Conservation (phyloP, 2,888 invertebrate species). For the Philereme transversata region DNA sequence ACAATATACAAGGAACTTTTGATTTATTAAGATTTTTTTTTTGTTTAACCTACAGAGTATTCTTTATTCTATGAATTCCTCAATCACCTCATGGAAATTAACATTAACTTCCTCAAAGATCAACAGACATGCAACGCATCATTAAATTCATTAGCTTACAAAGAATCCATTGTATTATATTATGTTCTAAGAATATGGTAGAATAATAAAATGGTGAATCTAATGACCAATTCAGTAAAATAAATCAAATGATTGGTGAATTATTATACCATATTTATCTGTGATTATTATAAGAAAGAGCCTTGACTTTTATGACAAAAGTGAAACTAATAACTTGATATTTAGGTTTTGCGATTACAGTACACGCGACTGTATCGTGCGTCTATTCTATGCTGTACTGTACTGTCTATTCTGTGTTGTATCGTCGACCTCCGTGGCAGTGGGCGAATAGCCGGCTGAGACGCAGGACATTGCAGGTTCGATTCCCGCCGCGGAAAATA, state of each 20-base stretch:
- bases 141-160: neutral
- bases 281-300: constrained; percentile 1
- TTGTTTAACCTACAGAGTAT: no score
- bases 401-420: no score
- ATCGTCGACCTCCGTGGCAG: no score
- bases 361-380: neutral
- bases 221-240: constrained; percentile 1
- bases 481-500: no score
- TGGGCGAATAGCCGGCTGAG: no score
- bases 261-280: neutral
- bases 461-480: no score
- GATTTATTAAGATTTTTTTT: no score
- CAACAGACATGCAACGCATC: neutral
- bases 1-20: no score
- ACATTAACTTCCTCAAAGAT: neutral
- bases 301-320: constrained; percentile 9
- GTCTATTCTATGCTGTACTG: neutral
- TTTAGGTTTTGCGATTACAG: neutral
- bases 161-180: neutral
- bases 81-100: neutral
- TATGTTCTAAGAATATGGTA: neutral
- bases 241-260: constrained; percentile 3
- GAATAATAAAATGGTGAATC: neutral
- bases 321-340: neutral
- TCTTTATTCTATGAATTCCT: no score